Evolutionary conservation across 2,113 vertebrate species (phyloP), one percentile per base, ranked within the genome.

Genomic region (Prinia subflava): DNA sequence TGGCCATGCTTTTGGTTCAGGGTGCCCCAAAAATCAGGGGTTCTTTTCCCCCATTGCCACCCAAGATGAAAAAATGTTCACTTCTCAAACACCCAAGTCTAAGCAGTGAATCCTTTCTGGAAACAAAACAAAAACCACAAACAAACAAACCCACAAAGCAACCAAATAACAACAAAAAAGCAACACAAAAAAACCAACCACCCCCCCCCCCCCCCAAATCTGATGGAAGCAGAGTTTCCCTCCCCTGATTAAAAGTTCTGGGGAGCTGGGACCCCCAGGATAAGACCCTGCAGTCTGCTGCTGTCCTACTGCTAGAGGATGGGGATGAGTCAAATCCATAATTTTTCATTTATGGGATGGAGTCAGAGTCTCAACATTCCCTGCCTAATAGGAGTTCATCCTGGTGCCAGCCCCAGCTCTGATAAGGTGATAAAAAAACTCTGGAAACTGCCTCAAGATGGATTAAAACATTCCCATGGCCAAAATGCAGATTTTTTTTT

Each of bases 81-180:
- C 15, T 35, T 75, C 49, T 13, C 35, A 63, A 35, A 67, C 18
- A 75, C 12, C 31, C 47, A n/a, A 21, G 30, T 46, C 20, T n/a
- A 42, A 4, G 6, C 0, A 6, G 24, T 2, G 1, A 7, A 5
- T 19, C 17, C 44, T 64, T 75, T 25, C 24, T 47, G n/a, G 6
- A 31, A 35, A 81, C 10, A 28, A 18, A 27, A 4, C 35, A 23
- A 41, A 18, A 30, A 4, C 55, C 49, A 39, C 39, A 39, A 39
- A 39, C 4, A 47, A 27, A 25, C 9, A 31, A 70, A 70, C 13
- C 24, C 14, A 52, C 35, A n/a, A 44, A n/a, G 9, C 16, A 23
- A 33, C 3, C 5, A 15, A 28, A 30, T 5, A 24, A 15, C 42
- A 42, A 33, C 5, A 24, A 28, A 44, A 23, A 22, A 42, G 8